phyloP scores from a whole-genome alignment of 2,113 vertebrate genomes.

The Pteropus alecto region DNA sequence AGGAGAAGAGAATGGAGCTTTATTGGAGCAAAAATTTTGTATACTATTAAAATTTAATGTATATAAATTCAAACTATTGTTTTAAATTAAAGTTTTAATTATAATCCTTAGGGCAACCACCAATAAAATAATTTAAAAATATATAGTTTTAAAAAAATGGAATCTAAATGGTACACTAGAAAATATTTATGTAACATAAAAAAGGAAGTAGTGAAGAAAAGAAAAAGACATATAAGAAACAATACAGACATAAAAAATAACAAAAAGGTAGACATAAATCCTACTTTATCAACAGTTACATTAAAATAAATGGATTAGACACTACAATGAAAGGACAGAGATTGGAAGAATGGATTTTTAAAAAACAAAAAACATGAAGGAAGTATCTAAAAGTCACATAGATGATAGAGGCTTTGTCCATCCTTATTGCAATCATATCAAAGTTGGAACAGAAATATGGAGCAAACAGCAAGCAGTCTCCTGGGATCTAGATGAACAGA shows the following conservation, averaged over 20 bases:
- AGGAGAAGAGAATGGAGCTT: not conserved
- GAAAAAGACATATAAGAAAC: not conserved
- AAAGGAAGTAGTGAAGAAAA: not conserved
- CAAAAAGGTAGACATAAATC: not conserved
- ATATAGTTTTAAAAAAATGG: not conserved
- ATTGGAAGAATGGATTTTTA: not conserved
- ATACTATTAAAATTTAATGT: not conserved
- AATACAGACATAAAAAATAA: not conserved
- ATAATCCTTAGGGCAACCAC: not conserved
- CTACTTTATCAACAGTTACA: not conserved
- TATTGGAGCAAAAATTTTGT: not conserved
- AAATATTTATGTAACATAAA: not conserved
- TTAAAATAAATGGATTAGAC: not conserved
- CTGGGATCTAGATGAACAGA: too few species aligned
- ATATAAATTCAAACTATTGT: not conserved
- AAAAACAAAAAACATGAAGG: not conserved
- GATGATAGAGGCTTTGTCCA: too few species aligned
- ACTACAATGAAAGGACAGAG: not conserved
- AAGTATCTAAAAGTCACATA: too few species aligned
- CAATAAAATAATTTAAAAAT: not conserved
- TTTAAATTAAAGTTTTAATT: conserved; percentile 6
- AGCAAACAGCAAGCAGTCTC: too few species aligned
- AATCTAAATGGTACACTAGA: not conserved
- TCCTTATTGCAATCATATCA: too few species aligned
- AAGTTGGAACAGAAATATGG: too few species aligned